Conservation (phyloP, 2,888 invertebrate genomes). For the Lochmaea capreae region DNA sequence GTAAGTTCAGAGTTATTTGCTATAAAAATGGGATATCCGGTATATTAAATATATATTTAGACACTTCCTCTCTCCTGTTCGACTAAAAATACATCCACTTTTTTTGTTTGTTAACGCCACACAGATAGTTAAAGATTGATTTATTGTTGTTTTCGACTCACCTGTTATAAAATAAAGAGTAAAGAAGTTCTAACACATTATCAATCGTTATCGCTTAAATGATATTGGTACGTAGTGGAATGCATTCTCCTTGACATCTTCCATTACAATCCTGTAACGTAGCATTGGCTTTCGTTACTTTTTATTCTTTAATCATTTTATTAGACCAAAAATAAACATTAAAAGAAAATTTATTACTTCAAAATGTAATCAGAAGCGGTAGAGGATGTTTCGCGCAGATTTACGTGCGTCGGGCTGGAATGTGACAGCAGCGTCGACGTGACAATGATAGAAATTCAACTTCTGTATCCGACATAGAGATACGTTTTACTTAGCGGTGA, state of each 20-base stretch:
- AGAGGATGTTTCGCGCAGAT: too few relatives aligned
- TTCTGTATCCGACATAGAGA: too few relatives aligned
- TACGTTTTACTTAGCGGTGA: too few relatives aligned
- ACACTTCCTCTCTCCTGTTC: too few relatives aligned
- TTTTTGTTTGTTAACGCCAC: too few relatives aligned
- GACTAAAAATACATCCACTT: too few relatives aligned
- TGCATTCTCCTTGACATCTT: constrained; percentile 71
- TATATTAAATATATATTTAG: too few relatives aligned
- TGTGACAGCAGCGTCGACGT: too few relatives aligned
- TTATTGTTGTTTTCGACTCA: constrained; percentile 47
- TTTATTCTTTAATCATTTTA: constrained; percentile 12
- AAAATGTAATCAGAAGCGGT: not conserved
- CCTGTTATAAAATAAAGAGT: constrained; percentile 51
- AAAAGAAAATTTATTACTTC: constrained; percentile 16
- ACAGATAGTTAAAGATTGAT: constrained; percentile 21
- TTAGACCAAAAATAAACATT: constrained; percentile 24
- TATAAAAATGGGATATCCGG: too few relatives aligned
- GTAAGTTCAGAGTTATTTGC: too few relatives aligned
- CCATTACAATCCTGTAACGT: constrained; percentile 63
- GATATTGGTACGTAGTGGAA: constrained; percentile 72
- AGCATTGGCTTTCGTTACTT: constrained; percentile 37
- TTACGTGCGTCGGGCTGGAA: too few relatives aligned
- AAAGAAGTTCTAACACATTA: constrained; percentile 53
- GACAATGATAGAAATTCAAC: too few relatives aligned
- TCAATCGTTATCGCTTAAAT: constrained; percentile 61